Percentiles rank a stretch among this genome's conserved stretches.
Evolutionary conservation across 53 echinoderm and acorn worm genomes (phyloP).

Genomic region (Mesocentrotus franciscanus): DNA sequence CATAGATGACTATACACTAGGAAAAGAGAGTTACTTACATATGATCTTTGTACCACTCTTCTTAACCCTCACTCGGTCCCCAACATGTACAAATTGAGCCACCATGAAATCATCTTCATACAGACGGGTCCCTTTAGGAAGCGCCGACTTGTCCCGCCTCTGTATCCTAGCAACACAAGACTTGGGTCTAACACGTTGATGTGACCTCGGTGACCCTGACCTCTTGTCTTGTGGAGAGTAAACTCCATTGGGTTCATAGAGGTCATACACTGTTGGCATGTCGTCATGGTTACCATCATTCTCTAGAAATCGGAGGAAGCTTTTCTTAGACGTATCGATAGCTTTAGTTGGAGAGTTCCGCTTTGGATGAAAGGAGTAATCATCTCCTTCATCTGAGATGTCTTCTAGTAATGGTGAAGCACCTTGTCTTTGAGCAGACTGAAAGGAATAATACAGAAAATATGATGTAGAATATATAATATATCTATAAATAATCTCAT

Average conservation of each 20-base stretch:
- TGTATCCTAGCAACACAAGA: conserved; percentile 78
- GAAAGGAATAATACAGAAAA: background rate
- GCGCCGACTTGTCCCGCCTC: conserved; percentile 63
- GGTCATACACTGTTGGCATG: conserved; percentile 80
- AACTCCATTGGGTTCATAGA: conserved; percentile 80
- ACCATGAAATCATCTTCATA: conserved; percentile 93
- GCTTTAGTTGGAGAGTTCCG: conserved; percentile 33
- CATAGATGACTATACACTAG: background rate
- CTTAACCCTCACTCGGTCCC: conserved; percentile 87
- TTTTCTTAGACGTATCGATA: conserved; percentile 71
- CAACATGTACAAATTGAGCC: conserved; percentile 87
- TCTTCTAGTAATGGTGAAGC: background rate
- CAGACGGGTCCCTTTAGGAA: conserved; percentile 78
- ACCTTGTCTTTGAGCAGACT: conserved; percentile 39
- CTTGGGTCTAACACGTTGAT: conserved; percentile 72
- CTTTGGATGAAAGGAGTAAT: background rate
- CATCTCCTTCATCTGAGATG: conserved; percentile 53
- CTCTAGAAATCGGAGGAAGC: conserved; percentile 78
- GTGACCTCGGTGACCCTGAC: conserved; percentile 40
- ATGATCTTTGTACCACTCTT: conserved; percentile 69
- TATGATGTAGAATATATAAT: too few relatives aligned
- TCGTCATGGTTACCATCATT: conserved; percentile 75
- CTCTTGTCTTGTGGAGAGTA: conserved; percentile 69
- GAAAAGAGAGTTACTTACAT: conserved; percentile 46
- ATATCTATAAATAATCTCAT: background rate